Evolutionary conservation across 2,888 invertebrate genomes (phyloP).

Genomic region (Volucella zonaria): DNA sequence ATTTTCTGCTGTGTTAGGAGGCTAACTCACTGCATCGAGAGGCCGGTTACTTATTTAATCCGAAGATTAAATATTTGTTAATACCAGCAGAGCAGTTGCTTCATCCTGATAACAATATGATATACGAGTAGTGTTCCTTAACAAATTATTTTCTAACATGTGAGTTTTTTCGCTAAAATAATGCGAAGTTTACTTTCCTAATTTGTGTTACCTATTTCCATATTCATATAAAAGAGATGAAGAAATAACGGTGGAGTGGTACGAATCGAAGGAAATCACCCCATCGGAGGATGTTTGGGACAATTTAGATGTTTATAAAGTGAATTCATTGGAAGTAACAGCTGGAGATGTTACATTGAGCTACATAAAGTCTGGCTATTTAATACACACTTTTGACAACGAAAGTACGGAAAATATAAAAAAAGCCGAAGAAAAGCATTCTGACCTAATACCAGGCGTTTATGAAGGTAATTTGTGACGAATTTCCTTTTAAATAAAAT

Average conservation of each 20-base stretch:
- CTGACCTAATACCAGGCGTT: slow-evolving; percentile 89
- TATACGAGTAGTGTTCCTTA: no score
- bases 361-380: slow-evolving; percentile 77
- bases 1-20: no score
- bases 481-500: background rate
- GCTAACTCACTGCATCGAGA: no score
- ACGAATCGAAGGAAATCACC: slow-evolving; percentile 77
- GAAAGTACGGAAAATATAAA: slow-evolving; percentile 79
- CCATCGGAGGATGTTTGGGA: slow-evolving; percentile 74
- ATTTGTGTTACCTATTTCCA: background rate
- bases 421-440: slow-evolving; percentile 86
- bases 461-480: slow-evolving; percentile 87
- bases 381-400: slow-evolving; percentile 76
- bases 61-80: no score
- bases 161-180: no score
- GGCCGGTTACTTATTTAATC: no score
- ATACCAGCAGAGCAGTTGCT: no score
- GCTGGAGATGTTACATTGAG: slow-evolving; percentile 75
- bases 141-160: no score
- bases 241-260: slow-evolving; percentile 74
- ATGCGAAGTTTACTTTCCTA: background rate
- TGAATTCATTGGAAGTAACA: slow-evolving; percentile 76
- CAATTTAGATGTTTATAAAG: slow-evolving; percentile 78
- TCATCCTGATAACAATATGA: no score
- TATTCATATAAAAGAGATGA: slow-evolving; percentile 15